Conservation (phyloP, 30 jellyfish, hydroid and myxozoan species). For the Aurelia aurita complex sp. Pacific region DNA sequence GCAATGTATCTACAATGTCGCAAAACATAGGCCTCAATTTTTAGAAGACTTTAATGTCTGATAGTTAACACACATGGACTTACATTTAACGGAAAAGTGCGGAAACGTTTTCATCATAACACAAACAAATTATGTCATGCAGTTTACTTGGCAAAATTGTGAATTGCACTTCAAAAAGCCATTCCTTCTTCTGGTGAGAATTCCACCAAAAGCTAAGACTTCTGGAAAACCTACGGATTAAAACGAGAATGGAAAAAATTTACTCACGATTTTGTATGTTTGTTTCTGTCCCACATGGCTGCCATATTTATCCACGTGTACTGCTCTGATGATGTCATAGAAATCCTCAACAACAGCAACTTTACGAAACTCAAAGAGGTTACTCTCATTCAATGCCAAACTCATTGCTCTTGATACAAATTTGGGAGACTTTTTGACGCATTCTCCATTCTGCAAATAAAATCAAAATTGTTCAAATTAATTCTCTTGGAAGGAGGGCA, state of each 20-base stretch:
- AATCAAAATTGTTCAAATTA: neutral
- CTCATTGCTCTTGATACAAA: neutral
- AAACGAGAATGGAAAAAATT: too few species aligned
- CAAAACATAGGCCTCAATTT: too few species aligned
- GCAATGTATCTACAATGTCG: too few species aligned
- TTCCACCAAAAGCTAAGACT: too few species aligned
- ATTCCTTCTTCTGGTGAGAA: too few species aligned
- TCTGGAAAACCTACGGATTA: too few species aligned
- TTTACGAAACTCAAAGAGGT: constrained; percentile 37
- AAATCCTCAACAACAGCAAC: constrained; percentile 91
- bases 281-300: constrained; percentile 86
- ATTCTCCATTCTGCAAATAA: constrained; percentile 4
- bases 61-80: neutral
- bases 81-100: neutral
- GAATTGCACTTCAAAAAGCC: neutral
- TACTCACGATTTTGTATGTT: constrained; percentile 82
- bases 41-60: too few species aligned
- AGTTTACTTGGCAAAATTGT: neutral
- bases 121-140: neutral
- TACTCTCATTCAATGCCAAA: neutral
- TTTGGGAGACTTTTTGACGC: neutral
- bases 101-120: too few species aligned
- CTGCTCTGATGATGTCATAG: constrained; percentile 74
- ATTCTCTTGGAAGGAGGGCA: too few species aligned
- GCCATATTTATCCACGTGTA: constrained; percentile 76